Conservation (phyloP, 2,888 invertebrate species). For the Caenorhabditis angaria region DNA sequence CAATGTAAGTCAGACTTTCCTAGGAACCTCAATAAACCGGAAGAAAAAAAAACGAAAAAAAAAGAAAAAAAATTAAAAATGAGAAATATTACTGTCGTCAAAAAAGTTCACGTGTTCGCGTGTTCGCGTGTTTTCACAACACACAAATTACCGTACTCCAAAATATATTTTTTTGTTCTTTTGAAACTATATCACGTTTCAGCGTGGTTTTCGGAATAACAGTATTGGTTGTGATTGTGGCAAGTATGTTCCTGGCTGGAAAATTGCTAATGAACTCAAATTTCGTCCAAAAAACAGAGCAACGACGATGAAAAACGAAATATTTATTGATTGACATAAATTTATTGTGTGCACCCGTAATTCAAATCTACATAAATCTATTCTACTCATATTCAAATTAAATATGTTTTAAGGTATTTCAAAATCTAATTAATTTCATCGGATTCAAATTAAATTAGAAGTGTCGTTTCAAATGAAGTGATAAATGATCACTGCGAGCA, state of each 20-base stretch:
- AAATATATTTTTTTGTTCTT: background rate
- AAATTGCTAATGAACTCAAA: slow-evolving; percentile 31
- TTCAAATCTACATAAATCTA: too few relatives aligned
- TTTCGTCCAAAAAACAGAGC: background rate
- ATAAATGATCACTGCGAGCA: slow-evolving; percentile 78
- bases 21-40: slow-evolving; percentile 3
- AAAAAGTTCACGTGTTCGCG: background rate
- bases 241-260: slow-evolving; percentile 38
- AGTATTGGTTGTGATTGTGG: slow-evolving; percentile 27
- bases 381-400: too few relatives aligned
- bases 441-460: slow-evolving; percentile 13
- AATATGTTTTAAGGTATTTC: too few relatives aligned
- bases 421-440: background rate
- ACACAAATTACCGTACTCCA: background rate
- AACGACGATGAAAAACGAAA: background rate
- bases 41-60: background rate
- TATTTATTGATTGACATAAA: background rate
- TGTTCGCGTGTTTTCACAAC: too few relatives aligned
- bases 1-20: slow-evolving; percentile 57
- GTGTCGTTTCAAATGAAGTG: slow-evolving; percentile 61
- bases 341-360: too few relatives aligned
- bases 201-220: slow-evolving; percentile 48
- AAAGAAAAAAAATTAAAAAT: background rate
- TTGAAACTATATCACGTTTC: slow-evolving; percentile 6
- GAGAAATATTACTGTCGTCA: background rate